Conservation (phyloP, 2,113 vertebrate species). For the Ictalurus furcatus region DNA sequence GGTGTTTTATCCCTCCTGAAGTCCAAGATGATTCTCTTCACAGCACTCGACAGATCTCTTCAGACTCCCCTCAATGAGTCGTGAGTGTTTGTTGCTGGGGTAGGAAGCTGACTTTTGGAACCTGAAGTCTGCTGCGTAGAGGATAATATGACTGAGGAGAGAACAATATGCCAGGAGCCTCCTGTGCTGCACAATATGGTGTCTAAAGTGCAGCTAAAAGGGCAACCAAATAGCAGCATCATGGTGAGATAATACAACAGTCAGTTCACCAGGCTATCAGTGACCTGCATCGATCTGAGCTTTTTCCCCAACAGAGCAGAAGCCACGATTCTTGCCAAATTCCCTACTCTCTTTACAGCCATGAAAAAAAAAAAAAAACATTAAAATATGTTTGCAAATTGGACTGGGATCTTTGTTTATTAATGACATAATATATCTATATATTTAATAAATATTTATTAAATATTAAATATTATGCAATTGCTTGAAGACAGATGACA, state of each 20-base stretch:
- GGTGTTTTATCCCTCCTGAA: background rate
- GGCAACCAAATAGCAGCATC: background rate
- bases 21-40: background rate
- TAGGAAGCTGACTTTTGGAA: background rate
- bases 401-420: background rate
- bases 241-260: constrained; percentile 15
- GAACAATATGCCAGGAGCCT: background rate
- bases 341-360: background rate
- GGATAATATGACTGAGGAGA: background rate
- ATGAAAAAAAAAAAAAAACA: background rate
- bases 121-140: background rate
- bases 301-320: constrained; percentile 1
- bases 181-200: background rate
- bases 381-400: background rate
- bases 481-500: no score
- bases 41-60: background rate
- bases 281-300: constrained; percentile 2
- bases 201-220: constrained; percentile 18
- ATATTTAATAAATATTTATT: no score
- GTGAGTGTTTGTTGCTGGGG: background rate
- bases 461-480: no score
- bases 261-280: constrained; percentile 10
- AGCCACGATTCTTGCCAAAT: background rate
- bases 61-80: background rate
- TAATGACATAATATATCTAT: no score